Conservation (phyloP, 2,113 vertebrate species). For the Meles meles region DNA sequence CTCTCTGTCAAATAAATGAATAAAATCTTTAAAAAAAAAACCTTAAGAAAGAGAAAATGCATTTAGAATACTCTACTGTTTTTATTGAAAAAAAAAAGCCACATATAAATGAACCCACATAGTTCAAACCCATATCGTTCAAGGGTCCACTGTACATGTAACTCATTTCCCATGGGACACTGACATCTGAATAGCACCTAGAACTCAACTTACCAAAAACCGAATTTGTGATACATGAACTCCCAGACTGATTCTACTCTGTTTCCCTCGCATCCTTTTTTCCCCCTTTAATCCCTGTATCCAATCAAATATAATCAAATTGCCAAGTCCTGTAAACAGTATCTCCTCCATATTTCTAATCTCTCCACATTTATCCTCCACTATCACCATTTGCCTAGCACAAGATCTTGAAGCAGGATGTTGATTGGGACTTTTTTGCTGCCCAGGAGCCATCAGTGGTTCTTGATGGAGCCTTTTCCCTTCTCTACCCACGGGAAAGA, state of each 20-base stretch:
- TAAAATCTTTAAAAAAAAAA: no score
- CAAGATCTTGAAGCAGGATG: not conserved
- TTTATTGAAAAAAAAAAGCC: not conserved
- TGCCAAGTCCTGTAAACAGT: not conserved
- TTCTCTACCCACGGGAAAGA: not conserved
- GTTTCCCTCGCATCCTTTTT: not conserved
- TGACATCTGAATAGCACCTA: not conserved
- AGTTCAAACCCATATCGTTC: not conserved
- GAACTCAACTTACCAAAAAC: not conserved
- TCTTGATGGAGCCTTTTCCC: not conserved
- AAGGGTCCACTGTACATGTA: not conserved
- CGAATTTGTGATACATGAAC: not conserved
- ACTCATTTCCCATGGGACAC: not conserved
- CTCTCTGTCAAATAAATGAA: no score
- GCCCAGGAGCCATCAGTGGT: not conserved
- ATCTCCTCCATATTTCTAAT: conserved; percentile 2
- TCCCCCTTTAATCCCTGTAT: not conserved
- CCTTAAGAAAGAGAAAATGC: not conserved
- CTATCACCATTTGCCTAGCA: not conserved
- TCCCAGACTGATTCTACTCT: not conserved
- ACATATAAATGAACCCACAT: not conserved
- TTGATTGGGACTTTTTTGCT: not conserved
- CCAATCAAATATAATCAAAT: not conserved
- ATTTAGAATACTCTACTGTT: not conserved
- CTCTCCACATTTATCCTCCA: not conserved